Evolutionary conservation across 2,113 vertebrate species (phyloP).

Genomic region (Thermophis baileyi): DNA sequence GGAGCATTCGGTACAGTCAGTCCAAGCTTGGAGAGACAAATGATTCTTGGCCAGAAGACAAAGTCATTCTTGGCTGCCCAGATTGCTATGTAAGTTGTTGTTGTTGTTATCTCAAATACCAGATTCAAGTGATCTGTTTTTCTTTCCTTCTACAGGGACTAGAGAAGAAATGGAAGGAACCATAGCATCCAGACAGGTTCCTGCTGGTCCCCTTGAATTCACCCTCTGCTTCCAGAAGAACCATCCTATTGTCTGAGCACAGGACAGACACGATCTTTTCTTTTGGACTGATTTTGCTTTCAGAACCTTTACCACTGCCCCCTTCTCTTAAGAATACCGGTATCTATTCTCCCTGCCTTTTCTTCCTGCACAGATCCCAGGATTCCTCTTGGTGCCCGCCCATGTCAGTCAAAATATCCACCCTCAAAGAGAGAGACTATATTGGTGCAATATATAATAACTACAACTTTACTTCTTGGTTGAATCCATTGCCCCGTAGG

Average conservation of each 20-base stretch:
- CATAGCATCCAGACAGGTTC: slow-evolving; percentile 54
- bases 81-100: not conserved
- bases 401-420: not conserved
- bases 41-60: not conserved
- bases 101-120: not conserved
- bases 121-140: slow-evolving; percentile 19
- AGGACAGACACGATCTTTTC: slow-evolving; percentile 38
- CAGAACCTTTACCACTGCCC: not conserved
- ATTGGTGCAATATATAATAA: too few relatives aligned
- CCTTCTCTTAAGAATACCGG: not conserved
- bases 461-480: not conserved
- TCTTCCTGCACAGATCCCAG: not conserved
- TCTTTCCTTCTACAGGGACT: slow-evolving; percentile 36
- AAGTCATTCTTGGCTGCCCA: not conserved
- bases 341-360: not conserved
- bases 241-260: slow-evolving; percentile 11
- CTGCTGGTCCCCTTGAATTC: slow-evolving; percentile 42
- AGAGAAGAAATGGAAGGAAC: slow-evolving; percentile 54
- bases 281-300: not conserved
- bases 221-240: slow-evolving; percentile 54
- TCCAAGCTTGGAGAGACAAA: not conserved
- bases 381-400: not conserved
- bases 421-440: not conserved
- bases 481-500: not conserved
- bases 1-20: not conserved